Conservation (phyloP, 2,797 vertebrate genomes). For the Peromyscus nudipes region DNA sequence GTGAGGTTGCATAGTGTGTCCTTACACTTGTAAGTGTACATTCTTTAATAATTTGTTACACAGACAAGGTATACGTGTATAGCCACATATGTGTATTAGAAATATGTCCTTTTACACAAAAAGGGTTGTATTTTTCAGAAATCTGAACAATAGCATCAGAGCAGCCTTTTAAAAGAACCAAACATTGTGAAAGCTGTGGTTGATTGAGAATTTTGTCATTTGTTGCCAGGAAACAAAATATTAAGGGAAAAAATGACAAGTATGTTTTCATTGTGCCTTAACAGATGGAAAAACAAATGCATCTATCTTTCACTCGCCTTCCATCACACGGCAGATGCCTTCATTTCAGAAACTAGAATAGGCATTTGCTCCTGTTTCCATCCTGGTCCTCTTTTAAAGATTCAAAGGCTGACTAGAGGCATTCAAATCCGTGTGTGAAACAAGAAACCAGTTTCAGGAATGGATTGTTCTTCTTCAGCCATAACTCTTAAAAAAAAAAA, state of each 20-base stretch:
- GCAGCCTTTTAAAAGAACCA: conserved; percentile 66
- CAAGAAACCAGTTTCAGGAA: conserved; percentile 67
- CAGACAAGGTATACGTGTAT: not conserved
- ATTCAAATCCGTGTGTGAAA: conserved; percentile 60
- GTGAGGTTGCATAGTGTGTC: conserved; percentile 8
- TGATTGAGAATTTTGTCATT: conserved; percentile 86
- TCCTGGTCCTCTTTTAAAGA: conserved; percentile 59
- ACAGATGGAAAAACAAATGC: conserved; percentile 81
- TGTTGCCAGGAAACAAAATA: conserved; percentile 90
- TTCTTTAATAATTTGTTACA: not conserved
- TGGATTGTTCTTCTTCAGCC: conserved; percentile 46
- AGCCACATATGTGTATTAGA: not conserved
- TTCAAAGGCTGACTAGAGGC: conserved; percentile 53
- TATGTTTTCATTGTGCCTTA: conserved; percentile 82
- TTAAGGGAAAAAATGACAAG: conserved; percentile 80
- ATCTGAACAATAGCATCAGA: conserved; percentile 68
- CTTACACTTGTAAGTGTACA: not conserved
- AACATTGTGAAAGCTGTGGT: conserved; percentile 85
- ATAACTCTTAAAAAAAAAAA: conserved; percentile 43
- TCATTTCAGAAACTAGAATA: conserved; percentile 59
- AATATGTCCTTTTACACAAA: not conserved
- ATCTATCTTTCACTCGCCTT: conserved; percentile 77
- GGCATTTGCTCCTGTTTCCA: conserved; percentile 30
- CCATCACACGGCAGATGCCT: conserved; percentile 51
- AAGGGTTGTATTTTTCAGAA: conserved; percentile 45